A percentile compares a stretch with the other conserved stretches of the same genome.
phyloP scores from a whole-genome alignment of 2,113 vertebrate species.

The Prinia subflava region DNA sequence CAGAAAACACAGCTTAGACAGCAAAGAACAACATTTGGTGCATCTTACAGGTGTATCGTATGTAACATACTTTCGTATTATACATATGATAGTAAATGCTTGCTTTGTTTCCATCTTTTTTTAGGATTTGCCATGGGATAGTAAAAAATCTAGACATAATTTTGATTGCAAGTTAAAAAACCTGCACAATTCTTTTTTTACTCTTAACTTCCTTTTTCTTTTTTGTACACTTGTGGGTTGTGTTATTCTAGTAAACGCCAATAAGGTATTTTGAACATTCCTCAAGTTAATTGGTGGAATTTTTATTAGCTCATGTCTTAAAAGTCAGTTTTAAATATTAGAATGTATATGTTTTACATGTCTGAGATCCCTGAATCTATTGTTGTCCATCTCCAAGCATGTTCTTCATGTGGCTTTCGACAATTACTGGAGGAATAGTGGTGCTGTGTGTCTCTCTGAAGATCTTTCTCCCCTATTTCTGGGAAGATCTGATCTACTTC shows the following conservation, averaged over 20 bases:
- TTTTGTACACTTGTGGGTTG: background rate
- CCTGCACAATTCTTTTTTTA: background rate
- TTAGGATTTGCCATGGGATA: background rate
- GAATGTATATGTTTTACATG: background rate
- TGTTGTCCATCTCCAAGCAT: background rate
- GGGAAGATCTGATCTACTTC: conserved; percentile 77
- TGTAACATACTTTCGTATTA: background rate
- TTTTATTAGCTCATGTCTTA: background rate
- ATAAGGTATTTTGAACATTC: background rate
- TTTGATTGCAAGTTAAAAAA: background rate
- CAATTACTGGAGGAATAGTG: background rate
- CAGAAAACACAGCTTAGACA: background rate
- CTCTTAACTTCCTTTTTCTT: background rate
- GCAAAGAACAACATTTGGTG: background rate
- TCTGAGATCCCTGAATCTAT: background rate
- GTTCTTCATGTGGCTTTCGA: rapidly evolving
- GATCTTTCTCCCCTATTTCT: conserved; percentile 78
- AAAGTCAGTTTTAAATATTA: background rate
- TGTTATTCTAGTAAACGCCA: background rate
- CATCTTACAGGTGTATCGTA: background rate
- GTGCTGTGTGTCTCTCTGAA: conserved; percentile 66
- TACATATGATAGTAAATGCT: background rate
- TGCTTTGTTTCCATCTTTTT: background rate
- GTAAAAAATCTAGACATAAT: background rate
- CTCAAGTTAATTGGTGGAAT: background rate